phyloP scores from a whole-genome alignment of 2,888 invertebrate species.

The Corbicula japonica region DNA sequence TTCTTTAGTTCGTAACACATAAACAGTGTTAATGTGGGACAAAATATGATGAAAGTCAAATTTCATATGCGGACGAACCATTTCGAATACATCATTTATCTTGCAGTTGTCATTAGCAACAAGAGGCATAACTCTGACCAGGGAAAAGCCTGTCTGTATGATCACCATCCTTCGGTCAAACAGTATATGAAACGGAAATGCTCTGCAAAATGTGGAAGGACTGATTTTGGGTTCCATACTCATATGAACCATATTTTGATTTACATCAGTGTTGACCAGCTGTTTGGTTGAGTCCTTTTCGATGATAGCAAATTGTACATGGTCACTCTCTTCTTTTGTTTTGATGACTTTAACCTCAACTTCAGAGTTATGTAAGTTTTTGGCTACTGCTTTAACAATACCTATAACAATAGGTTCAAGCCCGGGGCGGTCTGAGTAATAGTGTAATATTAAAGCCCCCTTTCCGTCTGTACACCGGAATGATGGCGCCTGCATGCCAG shows the following conservation, averaged over 20 bases:
- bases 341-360: conserved; percentile 94
- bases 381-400: conserved; percentile 98
- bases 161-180: conserved; percentile 96
- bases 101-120: conserved; percentile 62
- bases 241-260: conserved; percentile 59
- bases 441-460: conserved; percentile 91
- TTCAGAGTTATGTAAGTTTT: conserved; percentile 90
- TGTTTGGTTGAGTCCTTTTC: conserved; percentile 63
- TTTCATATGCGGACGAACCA: conserved; percentile 82
- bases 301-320: conserved; percentile 88
- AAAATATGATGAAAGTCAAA: conserved; percentile 78
- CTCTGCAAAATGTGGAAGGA: conserved; percentile 88
- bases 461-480: conserved; percentile 91
- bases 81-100: conserved; percentile 74
- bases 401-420: conserved; percentile 99
- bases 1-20: conserved; percentile 75
- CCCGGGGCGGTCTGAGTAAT: conserved; percentile 98
- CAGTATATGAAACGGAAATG: conserved; percentile 98
- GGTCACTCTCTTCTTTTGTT: conserved; percentile 95
- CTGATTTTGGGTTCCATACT: conserved; percentile 78
- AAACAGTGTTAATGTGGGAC: conserved; percentile 83
- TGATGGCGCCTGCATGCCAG: conserved; percentile 92
- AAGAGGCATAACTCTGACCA: conserved; percentile 90
- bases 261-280: conserved; percentile 27
- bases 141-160: conserved; percentile 95